Percentiles rank a stretch among this genome's conserved stretches.
Evolutionary conservation across 2,888 invertebrate species (phyloP).

Genomic region (Taphrorychus bicolor): DNA sequence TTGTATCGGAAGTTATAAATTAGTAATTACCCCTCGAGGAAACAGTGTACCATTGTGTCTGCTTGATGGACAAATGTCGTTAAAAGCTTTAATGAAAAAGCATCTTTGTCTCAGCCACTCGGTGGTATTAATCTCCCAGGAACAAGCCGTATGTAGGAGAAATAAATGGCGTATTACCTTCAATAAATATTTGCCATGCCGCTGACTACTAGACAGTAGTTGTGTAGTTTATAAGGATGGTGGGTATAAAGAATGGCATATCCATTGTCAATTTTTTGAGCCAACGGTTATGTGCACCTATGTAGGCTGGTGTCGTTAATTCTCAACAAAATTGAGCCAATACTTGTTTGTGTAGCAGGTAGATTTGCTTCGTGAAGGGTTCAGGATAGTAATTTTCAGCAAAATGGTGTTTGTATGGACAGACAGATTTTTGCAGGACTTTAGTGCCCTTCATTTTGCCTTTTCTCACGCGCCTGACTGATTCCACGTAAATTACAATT

Average conservation of each 20-base stretch:
- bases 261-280: constrained; percentile 32
- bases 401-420: not conserved
- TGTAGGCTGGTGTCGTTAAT: constrained; percentile 24
- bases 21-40: not conserved
- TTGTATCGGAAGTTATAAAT: constrained; percentile 11
- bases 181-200: constrained; percentile 38
- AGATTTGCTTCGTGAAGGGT: not conserved
- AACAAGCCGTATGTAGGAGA: constrained; percentile 34
- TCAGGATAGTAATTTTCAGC: not conserved
- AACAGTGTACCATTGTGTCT: not conserved
- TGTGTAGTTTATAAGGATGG: constrained; percentile 38
- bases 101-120: constrained; percentile 20
- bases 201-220: constrained; percentile 40
- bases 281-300: constrained; percentile 20
- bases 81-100: not conserved
- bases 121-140: constrained; percentile 30
- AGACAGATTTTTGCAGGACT: no score
- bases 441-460: no score
- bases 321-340: constrained; percentile 14
- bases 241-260: constrained; percentile 36
- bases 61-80: not conserved
- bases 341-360: not conserved
- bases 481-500: no score
- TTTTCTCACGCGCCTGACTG: no score
- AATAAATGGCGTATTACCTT: constrained; percentile 37